phyloP scores from a whole-genome alignment of 2,113 vertebrate species.

The Nannospalax galili region DNA sequence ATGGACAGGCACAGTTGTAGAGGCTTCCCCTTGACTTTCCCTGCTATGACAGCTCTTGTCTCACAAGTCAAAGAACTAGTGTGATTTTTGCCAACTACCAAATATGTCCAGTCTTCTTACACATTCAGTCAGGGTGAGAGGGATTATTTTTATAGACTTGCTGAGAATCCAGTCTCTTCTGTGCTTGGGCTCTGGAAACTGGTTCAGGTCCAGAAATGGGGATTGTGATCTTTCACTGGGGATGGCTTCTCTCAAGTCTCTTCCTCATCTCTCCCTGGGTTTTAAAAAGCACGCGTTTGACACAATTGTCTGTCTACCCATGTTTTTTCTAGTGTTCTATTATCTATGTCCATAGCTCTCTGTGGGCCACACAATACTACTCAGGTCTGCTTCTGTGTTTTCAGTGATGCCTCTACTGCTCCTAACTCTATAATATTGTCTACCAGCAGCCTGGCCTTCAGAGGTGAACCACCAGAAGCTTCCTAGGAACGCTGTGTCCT shows the following conservation, averaged over 20 bases:
- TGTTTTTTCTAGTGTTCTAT: background rate
- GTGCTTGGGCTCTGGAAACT: background rate
- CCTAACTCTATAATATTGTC: background rate
- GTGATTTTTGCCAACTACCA: background rate
- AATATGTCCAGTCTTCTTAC: background rate
- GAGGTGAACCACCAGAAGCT: background rate
- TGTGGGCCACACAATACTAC: background rate
- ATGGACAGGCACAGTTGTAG: background rate
- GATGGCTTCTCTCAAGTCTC: background rate
- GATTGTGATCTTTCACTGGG: background rate
- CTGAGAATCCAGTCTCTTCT: constrained; percentile 15
- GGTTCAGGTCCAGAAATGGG: background rate
- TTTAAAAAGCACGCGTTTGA: background rate
- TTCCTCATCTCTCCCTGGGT: background rate
- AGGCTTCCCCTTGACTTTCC: background rate
- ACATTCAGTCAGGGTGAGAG: background rate
- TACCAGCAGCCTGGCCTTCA: background rate
- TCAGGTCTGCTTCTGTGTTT: too few species aligned
- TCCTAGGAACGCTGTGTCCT: background rate
- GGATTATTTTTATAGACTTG: background rate
- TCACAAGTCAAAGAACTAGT: background rate
- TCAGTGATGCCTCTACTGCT: background rate
- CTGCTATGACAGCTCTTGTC: background rate
- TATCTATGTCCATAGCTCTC: background rate
- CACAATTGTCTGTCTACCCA: background rate